These are phyloP conservation scores for Drosophila bunnanda DNA, from an alignment of 2,888 invertebrate genomes.

Conservation along the genomic window DNA sequence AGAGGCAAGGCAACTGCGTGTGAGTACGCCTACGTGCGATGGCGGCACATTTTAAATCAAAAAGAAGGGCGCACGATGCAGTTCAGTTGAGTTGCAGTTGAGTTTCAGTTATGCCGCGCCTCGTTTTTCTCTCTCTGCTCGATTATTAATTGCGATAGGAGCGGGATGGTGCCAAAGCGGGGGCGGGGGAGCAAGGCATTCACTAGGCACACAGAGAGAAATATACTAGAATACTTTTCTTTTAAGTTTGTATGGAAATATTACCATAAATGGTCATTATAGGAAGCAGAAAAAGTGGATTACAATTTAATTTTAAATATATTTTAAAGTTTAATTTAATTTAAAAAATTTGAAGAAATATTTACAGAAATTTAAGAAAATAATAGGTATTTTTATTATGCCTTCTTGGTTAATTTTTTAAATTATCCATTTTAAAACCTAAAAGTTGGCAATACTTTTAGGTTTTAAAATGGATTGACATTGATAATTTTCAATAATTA, in stretches of 20 bases:
- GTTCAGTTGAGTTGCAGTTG: slow-evolving; percentile 25
- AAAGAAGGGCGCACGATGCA: slow-evolving; percentile 73
- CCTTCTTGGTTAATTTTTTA: too few relatives aligned
- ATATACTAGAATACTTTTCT: background rate
- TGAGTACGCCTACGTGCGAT: slow-evolving; percentile 73
- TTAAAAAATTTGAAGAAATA: too few relatives aligned
- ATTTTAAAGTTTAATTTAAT: background rate
- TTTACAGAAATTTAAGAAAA: too few relatives aligned
- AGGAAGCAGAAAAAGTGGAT: background rate
- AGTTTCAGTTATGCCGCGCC: slow-evolving; percentile 44
- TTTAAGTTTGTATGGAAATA: too few relatives aligned
- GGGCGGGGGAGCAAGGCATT: slow-evolving; percentile 17
- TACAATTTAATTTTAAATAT: background rate
- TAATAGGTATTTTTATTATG: too few relatives aligned
- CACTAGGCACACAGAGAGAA: background rate
- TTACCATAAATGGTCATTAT: background rate
- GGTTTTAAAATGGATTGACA: too few relatives aligned
- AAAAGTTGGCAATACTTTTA: too few relatives aligned
- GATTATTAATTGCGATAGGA: slow-evolving; percentile 76
- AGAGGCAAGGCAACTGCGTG: slow-evolving; percentile 49
- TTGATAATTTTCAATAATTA: too few relatives aligned
- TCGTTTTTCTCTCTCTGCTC: slow-evolving; percentile 46
- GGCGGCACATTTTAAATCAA: slow-evolving; percentile 78
- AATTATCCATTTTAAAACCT: too few relatives aligned
- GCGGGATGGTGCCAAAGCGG: background rate